Evolutionary conservation across 2,888 invertebrate species (phyloP).

Genomic region (Balanococcus diminutus): DNA sequence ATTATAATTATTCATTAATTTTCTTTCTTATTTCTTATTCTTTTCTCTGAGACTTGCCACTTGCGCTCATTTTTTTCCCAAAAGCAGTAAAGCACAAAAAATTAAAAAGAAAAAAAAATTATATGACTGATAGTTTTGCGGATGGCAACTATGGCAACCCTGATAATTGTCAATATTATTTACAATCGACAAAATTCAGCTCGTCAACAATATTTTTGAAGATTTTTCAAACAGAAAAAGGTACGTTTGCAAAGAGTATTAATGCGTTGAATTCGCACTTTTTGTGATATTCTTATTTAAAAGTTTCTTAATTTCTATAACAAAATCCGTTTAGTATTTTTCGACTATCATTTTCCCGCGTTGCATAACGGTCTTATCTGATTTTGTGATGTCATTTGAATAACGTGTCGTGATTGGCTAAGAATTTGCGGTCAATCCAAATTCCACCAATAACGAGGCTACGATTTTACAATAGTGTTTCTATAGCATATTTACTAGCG

Average conservation of each 20-base stretch:
- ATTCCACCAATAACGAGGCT: slow-evolving; percentile 65
- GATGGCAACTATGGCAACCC: background rate
- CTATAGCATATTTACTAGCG: slow-evolving; percentile 48
- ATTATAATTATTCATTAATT: no score
- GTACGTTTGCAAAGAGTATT: background rate
- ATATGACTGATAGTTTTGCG: background rate
- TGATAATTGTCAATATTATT: slow-evolving; percentile 32
- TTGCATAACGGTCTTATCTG: slow-evolving; percentile 53
- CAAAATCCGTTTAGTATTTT: background rate
- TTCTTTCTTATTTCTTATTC: no score
- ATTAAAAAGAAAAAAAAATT: background rate
- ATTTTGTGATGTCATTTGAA: slow-evolving; percentile 49
- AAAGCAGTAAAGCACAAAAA: background rate
- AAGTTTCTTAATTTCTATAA: background rate
- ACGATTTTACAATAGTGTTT: slow-evolving; percentile 58
- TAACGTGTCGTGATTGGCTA: slow-evolving; percentile 64
- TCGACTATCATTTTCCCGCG: slow-evolving; percentile 41
- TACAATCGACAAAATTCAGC: slow-evolving; percentile 12
- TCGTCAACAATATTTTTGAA: slow-evolving; percentile 1
- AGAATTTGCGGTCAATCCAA: slow-evolving; percentile 68
- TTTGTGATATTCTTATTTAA: background rate
- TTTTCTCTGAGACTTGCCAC: no score
- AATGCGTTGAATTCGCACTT: background rate
- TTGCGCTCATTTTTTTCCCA: no score
- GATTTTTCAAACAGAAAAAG: background rate